phyloP scores from a whole-genome alignment of 2,888 invertebrate genomes.

The Bombylius discolor region DNA sequence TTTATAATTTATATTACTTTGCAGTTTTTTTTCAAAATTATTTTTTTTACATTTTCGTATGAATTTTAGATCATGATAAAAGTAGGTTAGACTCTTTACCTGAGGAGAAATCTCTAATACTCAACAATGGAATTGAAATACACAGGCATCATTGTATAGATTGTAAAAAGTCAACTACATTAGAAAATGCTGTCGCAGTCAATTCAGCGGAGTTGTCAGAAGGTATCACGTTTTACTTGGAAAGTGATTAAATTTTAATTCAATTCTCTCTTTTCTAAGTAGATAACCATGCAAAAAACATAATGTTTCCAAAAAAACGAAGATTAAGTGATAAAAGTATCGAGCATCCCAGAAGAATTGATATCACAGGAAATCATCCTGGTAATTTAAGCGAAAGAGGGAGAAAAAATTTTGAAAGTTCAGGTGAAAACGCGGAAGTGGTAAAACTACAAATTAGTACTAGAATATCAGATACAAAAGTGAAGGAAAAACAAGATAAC shows the following conservation, averaged over 20 bases:
- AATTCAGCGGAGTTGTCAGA: slow-evolving; percentile 76
- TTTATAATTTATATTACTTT: slow-evolving; percentile 25
- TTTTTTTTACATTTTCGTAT: not conserved
- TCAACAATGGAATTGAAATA: slow-evolving; percentile 15
- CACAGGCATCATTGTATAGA: slow-evolving; percentile 55
- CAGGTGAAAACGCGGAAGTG: no score
- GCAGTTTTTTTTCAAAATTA: not conserved
- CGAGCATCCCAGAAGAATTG: no score
- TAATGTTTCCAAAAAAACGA: slow-evolving; percentile 37
- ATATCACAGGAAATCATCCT: no score
- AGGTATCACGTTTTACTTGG: slow-evolving; percentile 40
- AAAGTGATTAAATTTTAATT: not conserved
- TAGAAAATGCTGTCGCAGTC: slow-evolving; percentile 72
- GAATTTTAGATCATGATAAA: slow-evolving; percentile 59
- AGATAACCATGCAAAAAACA: slow-evolving; percentile 66
- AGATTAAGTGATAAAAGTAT: no score
- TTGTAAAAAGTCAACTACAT: slow-evolving; percentile 65
- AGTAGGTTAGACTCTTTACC: slow-evolving; percentile 58
- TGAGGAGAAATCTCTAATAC: slow-evolving; percentile 50
- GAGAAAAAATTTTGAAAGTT: no score
- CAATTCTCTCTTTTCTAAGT: slow-evolving; percentile 25
- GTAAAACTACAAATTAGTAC: no score
- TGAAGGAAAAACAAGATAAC: no score
- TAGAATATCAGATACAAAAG: no score
- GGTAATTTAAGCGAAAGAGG: no score